A percentile compares a stretch with the other conserved stretches of the same genome.
Evolutionary conservation across 2,888 invertebrate species (phyloP).

Genomic region (Chrysina gloriosa): DNA sequence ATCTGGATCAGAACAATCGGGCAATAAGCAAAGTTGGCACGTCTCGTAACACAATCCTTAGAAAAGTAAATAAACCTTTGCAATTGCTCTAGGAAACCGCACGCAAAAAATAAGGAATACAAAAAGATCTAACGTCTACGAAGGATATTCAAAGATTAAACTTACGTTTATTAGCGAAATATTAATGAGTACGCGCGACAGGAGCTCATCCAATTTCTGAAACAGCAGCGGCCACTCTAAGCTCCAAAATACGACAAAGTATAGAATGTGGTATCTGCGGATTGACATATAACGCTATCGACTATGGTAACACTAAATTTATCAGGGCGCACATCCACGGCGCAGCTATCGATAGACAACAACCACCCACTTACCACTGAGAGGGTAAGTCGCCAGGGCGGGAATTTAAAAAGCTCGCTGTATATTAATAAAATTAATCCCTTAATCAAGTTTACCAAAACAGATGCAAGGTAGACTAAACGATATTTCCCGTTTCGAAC

Average conservation of each 20-base stretch:
- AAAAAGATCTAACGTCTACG: not conserved
- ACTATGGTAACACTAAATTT: conserved; percentile 59
- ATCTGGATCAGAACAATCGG: too few relatives aligned
- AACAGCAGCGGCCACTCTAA: conserved; percentile 3
- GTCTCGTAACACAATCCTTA: too few relatives aligned
- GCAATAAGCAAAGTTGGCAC: too few relatives aligned
- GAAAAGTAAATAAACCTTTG: too few relatives aligned
- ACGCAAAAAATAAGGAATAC: too few relatives aligned
- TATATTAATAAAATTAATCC: conserved; percentile 15
- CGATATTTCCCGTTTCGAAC: not conserved
- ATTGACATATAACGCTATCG: conserved; percentile 52
- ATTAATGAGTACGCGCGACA: not conserved
- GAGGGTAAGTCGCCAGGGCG: not conserved
- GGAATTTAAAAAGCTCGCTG: conserved; percentile 21
- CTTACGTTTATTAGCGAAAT: conserved; percentile 1
- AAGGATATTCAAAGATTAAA: not conserved
- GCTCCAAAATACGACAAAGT: conserved; percentile 19
- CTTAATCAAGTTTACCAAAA: not conserved
- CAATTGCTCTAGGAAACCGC: too few relatives aligned
- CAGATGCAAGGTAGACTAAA: not conserved
- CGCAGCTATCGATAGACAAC: conserved; percentile 64
- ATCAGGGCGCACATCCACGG: conserved; percentile 59
- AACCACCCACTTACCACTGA: conserved; percentile 48
- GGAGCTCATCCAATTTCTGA: not conserved
- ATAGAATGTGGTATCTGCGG: not conserved